Conservation (phyloP, 2,797 vertebrate genomes). For the Gymnothorax javanicus region DNA sequence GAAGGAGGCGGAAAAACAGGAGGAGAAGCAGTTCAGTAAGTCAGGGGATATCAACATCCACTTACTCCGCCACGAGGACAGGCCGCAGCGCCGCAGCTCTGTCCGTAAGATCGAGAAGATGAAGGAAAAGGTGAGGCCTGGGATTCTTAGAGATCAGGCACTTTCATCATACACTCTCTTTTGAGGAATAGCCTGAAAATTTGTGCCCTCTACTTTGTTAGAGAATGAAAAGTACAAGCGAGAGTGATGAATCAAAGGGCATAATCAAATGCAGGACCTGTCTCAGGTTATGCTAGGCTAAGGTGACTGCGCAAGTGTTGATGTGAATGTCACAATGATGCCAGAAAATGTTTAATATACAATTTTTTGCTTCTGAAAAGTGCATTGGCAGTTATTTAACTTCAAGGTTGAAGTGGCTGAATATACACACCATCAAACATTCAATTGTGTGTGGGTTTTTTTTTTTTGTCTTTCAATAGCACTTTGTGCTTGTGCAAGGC, state of each 20-base stretch:
- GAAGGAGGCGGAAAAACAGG: conserved; percentile 94
- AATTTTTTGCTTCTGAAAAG: background rate
- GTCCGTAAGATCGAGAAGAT: conserved; percentile 99
- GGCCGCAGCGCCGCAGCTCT: conserved; percentile 90
- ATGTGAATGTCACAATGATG: background rate
- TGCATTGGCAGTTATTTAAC: background rate
- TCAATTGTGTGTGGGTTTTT: background rate
- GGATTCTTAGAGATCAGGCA: too few species aligned
- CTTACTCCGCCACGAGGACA: conserved; percentile 85
- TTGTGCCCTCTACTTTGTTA: background rate
- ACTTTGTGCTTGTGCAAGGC: background rate
- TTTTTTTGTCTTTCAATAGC: background rate
- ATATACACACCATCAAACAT: background rate
- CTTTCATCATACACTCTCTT: background rate
- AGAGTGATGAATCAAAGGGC: background rate
- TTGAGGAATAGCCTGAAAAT: background rate
- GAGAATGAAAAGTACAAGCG: background rate
- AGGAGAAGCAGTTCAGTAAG: conserved; percentile 92
- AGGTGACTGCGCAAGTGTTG: background rate
- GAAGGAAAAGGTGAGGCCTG: conserved; percentile 88
- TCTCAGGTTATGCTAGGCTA: background rate
- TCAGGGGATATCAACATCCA: conserved; percentile 79
- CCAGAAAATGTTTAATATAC: background rate
- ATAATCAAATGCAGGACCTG: background rate
- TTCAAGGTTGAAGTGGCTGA: background rate